Evolutionary conservation across 2,797 vertebrate species (phyloP), one percentile per base, ranked within the genome.

Genomic region (Rhinogobio ventralis): DNA sequence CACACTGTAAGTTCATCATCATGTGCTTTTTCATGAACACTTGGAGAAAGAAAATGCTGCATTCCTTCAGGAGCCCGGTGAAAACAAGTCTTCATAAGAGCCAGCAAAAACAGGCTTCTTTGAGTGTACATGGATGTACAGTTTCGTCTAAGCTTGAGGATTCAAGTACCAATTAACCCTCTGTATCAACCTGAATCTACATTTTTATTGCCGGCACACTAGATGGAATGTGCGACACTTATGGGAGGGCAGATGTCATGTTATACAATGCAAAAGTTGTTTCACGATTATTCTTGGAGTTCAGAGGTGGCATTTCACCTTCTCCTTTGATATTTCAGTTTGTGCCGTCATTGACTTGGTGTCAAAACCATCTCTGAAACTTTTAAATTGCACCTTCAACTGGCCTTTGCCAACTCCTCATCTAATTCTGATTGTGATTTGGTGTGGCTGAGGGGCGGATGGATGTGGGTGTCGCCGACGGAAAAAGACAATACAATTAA

Each of bases 401-500:
- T 93, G 91, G 88, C 76, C 91, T 91, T 92, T 89, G 71, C 88
- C 89, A 92, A 90, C 89, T 91, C 91, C 92, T 88, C 81, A 88
- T 72, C 86, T 89, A 90, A 92, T 88, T 91, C 92, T 95, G 94
- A 95, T 97, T 98, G 96, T 96, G 96, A 97, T 96, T 96, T 95
- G 96, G 87, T 92, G 87, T 88, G 84, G 76, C 86, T 89, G 94
- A 95, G 94, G 93, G 95, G 93, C 91, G 93, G 94, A 76, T 69
- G 90, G 90, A 92, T 90, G 91, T 92, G 92, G 93, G 93, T 95
- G 94, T 94, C 93, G 93, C 92, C 84, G 86, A 91, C 89, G 92
- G 96, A 96, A 96, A 93, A 96, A 97, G 96, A 98, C 97, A 98
- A 98, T 98, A 98, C 97, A 98, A 98, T 99, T 99, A 99, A 98